These are phyloP conservation scores for Laticauda colubrina DNA, from an alignment of 2,113 vertebrate genomes.

Conservation along the genomic window DNA sequence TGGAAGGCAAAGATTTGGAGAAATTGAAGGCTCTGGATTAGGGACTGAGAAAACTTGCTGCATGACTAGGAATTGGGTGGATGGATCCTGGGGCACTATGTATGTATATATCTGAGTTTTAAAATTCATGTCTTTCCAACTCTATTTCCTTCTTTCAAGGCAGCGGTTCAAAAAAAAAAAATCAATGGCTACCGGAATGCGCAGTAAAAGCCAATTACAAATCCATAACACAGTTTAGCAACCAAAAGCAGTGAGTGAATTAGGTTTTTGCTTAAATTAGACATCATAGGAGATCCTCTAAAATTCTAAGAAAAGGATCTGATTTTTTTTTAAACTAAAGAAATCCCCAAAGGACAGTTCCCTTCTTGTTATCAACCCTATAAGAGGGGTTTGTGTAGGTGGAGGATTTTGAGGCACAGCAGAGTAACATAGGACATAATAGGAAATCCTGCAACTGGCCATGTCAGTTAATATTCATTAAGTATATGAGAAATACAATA, in stretches of 20 bases:
- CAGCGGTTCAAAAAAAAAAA: conserved; percentile 15
- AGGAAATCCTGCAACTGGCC: conserved; percentile 57
- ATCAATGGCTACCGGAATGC: conserved; percentile 45
- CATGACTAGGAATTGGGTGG: neutral
- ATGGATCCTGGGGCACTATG: neutral
- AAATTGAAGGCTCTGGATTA: neutral
- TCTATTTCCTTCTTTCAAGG: conserved; percentile 22
- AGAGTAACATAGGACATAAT: conserved; percentile 7
- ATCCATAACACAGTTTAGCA: conserved; percentile 45
- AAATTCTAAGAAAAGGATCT: neutral
- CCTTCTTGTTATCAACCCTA: neutral
- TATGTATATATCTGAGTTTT: neutral
- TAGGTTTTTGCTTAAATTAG: conserved; percentile 61
- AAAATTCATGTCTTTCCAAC: conserved; percentile 8
- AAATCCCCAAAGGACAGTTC: no score
- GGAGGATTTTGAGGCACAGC: no score
- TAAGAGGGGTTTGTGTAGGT: neutral
- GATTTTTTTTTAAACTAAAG: no score
- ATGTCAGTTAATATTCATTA: conserved; percentile 58
- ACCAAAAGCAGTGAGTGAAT: conserved; percentile 53
- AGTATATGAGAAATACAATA: conserved; percentile 45
- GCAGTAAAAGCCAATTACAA: conserved; percentile 42
- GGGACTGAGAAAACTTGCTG: neutral
- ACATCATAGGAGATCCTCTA: conserved; percentile 51
- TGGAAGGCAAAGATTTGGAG: neutral